Percentiles rank a stretch among this genome's conserved stretches.
phyloP scores from a whole-genome alignment of 1,140 invertebrate species.

The Caenorhabditis tropicalis region DNA sequence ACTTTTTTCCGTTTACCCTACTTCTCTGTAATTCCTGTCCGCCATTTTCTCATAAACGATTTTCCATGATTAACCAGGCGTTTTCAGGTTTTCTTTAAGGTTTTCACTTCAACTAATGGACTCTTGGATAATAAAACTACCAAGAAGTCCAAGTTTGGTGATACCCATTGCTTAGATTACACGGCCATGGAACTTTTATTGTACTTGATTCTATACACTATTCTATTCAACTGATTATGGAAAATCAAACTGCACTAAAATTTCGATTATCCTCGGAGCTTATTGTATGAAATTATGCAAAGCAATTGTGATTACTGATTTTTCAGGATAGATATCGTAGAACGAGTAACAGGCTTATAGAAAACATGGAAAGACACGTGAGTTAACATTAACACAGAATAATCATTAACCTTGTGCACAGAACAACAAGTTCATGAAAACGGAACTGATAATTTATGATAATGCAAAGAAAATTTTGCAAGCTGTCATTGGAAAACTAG shows the following conservation, averaged over 20 bases:
- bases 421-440: neutral
- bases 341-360: neutral
- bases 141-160: neutral
- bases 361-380: neutral
- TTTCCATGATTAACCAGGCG: neutral
- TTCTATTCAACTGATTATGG: neutral
- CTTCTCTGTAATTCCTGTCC: neutral
- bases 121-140: neutral
- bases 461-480: neutral
- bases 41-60: neutral
- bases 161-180: neutral
- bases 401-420: neutral
- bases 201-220: neutral
- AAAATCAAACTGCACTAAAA: neutral
- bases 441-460: neutral
- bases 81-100: neutral
- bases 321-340: neutral
- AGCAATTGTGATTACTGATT: too few species aligned
- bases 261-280: neutral
- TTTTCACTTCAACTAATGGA: slow-evolving; percentile 1
- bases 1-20: neutral
- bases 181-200: neutral
- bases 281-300: neutral
- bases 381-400: neutral
- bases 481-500: slow-evolving; percentile 3